Evolutionary conservation across 2,888 invertebrate species (phyloP), one percentile per base, ranked within the genome.

Genomic region (Macrosiphum euphorbiae): DNA sequence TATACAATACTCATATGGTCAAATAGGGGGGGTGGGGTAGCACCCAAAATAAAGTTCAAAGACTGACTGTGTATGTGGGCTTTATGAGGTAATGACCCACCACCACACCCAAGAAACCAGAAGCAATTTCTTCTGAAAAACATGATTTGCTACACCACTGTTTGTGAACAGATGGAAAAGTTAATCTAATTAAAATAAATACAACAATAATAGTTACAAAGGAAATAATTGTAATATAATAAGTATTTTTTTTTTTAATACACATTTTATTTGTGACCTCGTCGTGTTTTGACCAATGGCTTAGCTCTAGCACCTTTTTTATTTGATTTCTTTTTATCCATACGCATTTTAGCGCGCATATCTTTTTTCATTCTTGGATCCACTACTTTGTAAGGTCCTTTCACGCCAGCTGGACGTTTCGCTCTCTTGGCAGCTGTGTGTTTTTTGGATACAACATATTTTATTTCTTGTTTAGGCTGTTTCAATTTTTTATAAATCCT

Each of bases 331-430:
- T 97, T 95, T 97, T 97, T 95, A 96, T 97, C 35, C 96, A 96
- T 95, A 16, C 97, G 97, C 95, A 97, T 96, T 91, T 94, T 95
- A 0, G 97, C 97, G 94, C 98, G 96, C 95, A 97, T 96, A 96
- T 99, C 99, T 96, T 99, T 99, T 96, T 99, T 99, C 98, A 99
- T 98, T 95, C 99, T 96, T 2, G 98, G 97, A 97, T 99, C 99
- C 11, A 99, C 99, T n/a, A 99, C 97, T 96, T 97, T 98, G 96
- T 98, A 99, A 61, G 97, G 97, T 92, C 99, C 99, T 96, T 98
- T 98, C 47, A 99, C 97, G 86, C 99, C 99, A 0, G 97, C 96
- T 16, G 99, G 99, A 95, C 99, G 96, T 91, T 97, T 96, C 94
- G 97, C 97, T 92, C 97, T 96, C 95, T 98, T 98, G 0, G 97